Percentiles rank a stretch among this genome's conserved stretches.
These are phyloP conservation scores for Poliocrania exsul DNA, from an alignment of 2,797 vertebrate species.

Conservation along the genomic window DNA sequence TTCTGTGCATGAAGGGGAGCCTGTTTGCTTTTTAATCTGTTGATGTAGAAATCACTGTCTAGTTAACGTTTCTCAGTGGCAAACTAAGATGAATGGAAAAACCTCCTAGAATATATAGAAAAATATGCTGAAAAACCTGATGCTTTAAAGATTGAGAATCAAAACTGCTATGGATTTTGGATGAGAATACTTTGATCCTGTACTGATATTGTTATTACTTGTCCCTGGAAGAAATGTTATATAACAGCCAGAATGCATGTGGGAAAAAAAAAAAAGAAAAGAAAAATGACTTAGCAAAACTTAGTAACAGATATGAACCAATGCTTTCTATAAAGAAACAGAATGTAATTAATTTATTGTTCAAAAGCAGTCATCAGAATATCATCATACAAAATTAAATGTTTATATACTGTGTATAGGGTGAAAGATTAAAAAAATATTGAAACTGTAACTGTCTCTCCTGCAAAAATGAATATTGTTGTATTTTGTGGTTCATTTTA, in stretches of 20 bases:
- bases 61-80: background rate
- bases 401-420: background rate
- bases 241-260: constrained; percentile 65
- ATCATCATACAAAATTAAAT: background rate
- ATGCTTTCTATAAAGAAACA: constrained; percentile 26
- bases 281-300: constrained; percentile 68
- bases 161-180: background rate
- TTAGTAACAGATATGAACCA: constrained; percentile 15
- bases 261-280: constrained; percentile 54
- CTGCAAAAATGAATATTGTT: constrained; percentile 37
- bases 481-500: constrained; percentile 63
- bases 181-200: constrained; percentile 7
- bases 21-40: constrained; percentile 9
- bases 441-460: background rate
- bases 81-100: background rate
- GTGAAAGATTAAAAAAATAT: constrained; percentile 5
- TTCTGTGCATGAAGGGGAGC: background rate
- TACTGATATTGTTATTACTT: constrained; percentile 54
- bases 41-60: background rate
- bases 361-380: background rate
- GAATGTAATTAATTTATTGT: background rate
- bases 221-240: constrained; percentile 67
- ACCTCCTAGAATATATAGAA: background rate
- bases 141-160: constrained; percentile 16
- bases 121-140: background rate